Conservation (phyloP, 2,888 invertebrate species). For the Nyleta sp. region DNA sequence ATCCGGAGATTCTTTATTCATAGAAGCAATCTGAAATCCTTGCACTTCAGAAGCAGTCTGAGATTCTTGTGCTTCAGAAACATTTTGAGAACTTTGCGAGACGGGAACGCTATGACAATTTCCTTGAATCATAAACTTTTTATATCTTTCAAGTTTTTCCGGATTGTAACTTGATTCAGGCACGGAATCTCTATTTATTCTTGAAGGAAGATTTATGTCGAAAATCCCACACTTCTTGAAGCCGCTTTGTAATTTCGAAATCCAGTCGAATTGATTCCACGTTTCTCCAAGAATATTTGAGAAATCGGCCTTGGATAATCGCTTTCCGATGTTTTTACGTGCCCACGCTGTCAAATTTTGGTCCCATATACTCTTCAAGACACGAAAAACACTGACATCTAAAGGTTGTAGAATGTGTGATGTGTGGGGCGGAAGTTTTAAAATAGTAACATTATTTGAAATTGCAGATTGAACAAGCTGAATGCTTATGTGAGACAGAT, state of each 20-base stretch:
- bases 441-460: slow-evolving; percentile 17
- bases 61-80: not conserved
- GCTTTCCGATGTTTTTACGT: slow-evolving; percentile 33
- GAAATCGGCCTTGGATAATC: slow-evolving; percentile 31
- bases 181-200: slow-evolving; percentile 17
- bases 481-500: slow-evolving; percentile 33
- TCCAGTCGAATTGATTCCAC: slow-evolving; percentile 32
- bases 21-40: not conserved
- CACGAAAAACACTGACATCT: slow-evolving; percentile 46
- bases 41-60: not conserved
- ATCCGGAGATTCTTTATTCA: not conserved
- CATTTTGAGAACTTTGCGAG: not conserved
- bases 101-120: not conserved
- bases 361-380: slow-evolving; percentile 33
- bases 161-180: slow-evolving; percentile 18
- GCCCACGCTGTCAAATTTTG: slow-evolving; percentile 26
- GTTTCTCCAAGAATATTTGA: slow-evolving; percentile 20
- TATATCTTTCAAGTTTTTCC: slow-evolving; percentile 10
- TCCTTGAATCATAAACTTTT: not conserved
- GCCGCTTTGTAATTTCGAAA: slow-evolving; percentile 26
- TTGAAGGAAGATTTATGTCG: slow-evolving; percentile 9
- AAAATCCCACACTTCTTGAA: slow-evolving; percentile 38
- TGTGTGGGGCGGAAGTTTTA: slow-evolving; percentile 48
- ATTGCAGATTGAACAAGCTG: slow-evolving; percentile 15
- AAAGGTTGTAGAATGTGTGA: slow-evolving; percentile 46